These are phyloP conservation scores for Sinocyclocheilus grahami DNA, from an alignment of 2,113 vertebrate species.

Conservation along the genomic window DNA sequence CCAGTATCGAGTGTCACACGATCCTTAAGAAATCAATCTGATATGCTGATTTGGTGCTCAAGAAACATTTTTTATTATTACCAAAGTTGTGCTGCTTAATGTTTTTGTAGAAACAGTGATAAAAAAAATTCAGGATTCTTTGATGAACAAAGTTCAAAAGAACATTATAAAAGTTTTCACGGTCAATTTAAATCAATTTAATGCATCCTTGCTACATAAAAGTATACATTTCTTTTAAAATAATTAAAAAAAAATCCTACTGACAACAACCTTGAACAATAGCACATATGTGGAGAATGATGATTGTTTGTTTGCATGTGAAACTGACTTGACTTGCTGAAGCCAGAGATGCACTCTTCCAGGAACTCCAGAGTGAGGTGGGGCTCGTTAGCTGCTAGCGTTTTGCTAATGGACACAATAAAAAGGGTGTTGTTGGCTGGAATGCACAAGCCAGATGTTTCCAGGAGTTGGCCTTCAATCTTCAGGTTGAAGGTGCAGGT, in stretches of 20 bases:
- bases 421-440: too few relatives aligned
- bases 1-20: too few relatives aligned
- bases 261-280: not conserved
- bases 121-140: not conserved
- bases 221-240: not conserved
- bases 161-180: too few relatives aligned
- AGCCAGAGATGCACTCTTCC: too few relatives aligned
- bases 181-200: too few relatives aligned
- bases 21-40: too few relatives aligned
- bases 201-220: not conserved
- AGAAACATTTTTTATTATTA: not conserved
- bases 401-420: too few relatives aligned
- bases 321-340: too few relatives aligned
- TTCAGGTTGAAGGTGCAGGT: conserved; percentile 99
- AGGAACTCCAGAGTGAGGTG: too few relatives aligned
- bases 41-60: too few relatives aligned
- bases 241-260: not conserved
- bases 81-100: not conserved
- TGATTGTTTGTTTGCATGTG: conserved; percentile 54
- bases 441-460: conserved; percentile 93
- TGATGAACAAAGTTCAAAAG: too few relatives aligned
- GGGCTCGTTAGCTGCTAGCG: too few relatives aligned
- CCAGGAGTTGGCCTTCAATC: conserved; percentile 97
- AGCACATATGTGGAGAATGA: not conserved
- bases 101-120: not conserved